Percentiles rank a stretch among this genome's conserved stretches.
Conservation (phyloP, 2,797 vertebrate genomes). For the Clarias platycephalus region DNA sequence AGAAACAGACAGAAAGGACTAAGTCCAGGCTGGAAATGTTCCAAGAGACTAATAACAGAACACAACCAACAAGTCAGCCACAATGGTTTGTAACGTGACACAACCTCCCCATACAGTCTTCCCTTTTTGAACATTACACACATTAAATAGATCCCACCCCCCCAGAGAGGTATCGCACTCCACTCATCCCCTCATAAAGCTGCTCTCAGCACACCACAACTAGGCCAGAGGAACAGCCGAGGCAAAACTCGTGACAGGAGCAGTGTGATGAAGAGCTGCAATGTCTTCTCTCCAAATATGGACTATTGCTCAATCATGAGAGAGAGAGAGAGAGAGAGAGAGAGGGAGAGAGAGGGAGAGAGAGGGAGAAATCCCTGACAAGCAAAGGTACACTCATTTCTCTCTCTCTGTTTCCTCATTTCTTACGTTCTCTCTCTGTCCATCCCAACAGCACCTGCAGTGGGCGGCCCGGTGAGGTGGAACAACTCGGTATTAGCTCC, state of each 20-base stretch:
- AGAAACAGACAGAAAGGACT: slow-evolving; percentile 32
- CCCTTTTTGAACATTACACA: not conserved
- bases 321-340: slow-evolving; percentile 45
- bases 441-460: slow-evolving; percentile 84
- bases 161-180: slow-evolving; percentile 4
- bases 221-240: not conserved
- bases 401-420: slow-evolving; percentile 74
- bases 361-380: slow-evolving; percentile 37
- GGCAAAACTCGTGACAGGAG: slow-evolving; percentile 12
- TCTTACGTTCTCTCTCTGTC: slow-evolving; percentile 71
- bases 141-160: slow-evolving; percentile 14
- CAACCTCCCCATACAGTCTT: slow-evolving; percentile 1
- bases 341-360: slow-evolving; percentile 68
- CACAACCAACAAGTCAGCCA: slow-evolving; percentile 19
- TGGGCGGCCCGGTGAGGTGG: slow-evolving; percentile 79
- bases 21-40: slow-evolving; percentile 5
- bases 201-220: not conserved
- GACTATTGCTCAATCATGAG: slow-evolving; percentile 81
- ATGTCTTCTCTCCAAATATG: slow-evolving; percentile 66
- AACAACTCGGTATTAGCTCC: slow-evolving; percentile 94
- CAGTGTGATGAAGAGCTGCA: slow-evolving; percentile 24
- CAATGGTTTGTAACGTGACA: slow-evolving; percentile 14
- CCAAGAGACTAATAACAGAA: slow-evolving; percentile 24
- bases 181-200: slow-evolving; percentile 8
- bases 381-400: slow-evolving; percentile 77